phyloP scores from a whole-genome alignment of 2,888 invertebrate genomes.

The Masnerella sp. region DNA sequence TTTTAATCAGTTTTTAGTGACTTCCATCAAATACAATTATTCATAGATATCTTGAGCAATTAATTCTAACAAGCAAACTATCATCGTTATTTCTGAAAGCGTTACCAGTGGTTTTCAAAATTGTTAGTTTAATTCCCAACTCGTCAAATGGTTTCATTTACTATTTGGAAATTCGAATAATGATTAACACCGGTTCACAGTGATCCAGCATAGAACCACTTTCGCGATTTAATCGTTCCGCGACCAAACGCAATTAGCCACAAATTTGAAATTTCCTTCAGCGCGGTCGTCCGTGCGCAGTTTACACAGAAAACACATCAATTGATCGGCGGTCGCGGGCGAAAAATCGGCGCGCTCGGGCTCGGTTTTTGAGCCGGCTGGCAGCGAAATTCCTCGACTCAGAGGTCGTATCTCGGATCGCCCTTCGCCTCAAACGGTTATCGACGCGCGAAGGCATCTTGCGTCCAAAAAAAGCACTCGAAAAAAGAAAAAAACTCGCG shows the following conservation, averaged over 20 bases:
- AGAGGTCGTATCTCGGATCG: constrained; percentile 46
- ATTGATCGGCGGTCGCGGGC: constrained; percentile 5
- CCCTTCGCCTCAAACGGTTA: constrained; percentile 45
- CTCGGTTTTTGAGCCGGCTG: constrained; percentile 31
- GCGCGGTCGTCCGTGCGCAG: constrained; percentile 16
- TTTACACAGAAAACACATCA: constrained; percentile 37
- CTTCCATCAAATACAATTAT: too few relatives aligned
- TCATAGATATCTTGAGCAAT: too few relatives aligned
- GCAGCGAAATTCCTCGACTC: constrained; percentile 44
- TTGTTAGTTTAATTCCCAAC: too few relatives aligned
- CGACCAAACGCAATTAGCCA: constrained; percentile 29
- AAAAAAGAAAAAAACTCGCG: neutral
- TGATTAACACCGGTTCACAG: neutral
- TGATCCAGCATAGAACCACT: constrained; percentile 1
- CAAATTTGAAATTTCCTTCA: constrained; percentile 35
- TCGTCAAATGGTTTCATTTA: too few relatives aligned
- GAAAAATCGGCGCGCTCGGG: constrained; percentile 24
- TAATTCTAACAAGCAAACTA: too few relatives aligned
- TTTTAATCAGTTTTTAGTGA: too few relatives aligned
- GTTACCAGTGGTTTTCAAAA: too few relatives aligned
- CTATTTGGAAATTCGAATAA: neutral
- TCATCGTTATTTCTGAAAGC: too few relatives aligned
- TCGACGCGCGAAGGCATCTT: constrained; percentile 52
- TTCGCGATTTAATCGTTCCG: constrained; percentile 22
- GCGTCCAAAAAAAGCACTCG: constrained; percentile 31